These are phyloP conservation scores for Muntiacus muntjak DNA, from an alignment of 2,113 vertebrate genomes.

Conservation along the genomic window DNA sequence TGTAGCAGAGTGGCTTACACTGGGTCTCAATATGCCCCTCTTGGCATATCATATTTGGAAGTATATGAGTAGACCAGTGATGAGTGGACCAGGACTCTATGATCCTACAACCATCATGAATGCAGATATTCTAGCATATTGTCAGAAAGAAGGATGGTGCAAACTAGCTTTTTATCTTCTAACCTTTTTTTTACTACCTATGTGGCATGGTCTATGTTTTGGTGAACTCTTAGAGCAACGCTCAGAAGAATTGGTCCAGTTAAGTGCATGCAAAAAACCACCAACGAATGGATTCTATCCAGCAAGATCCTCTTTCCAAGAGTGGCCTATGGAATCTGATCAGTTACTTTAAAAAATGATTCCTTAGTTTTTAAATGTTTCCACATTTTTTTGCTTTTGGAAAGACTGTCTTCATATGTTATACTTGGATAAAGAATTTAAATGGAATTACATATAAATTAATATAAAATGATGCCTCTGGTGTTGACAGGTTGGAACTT, in stretches of 20 bases:
- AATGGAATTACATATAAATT: slow-evolving; percentile 75
- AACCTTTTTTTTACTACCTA: slow-evolving; percentile 98
- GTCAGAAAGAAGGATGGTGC: slow-evolving; percentile 99
- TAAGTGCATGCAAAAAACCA: slow-evolving; percentile 84
- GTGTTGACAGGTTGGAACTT: slow-evolving; percentile 76
- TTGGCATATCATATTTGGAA: slow-evolving; percentile 99
- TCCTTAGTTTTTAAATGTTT: slow-evolving; percentile 79
- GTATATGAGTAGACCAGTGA: slow-evolving; percentile 97
- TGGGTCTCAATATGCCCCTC: slow-evolving; percentile 95
- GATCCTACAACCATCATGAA: slow-evolving; percentile 99
- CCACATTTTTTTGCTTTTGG: slow-evolving; percentile 83
- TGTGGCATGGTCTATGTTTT: slow-evolving; percentile 99
- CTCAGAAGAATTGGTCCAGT: slow-evolving; percentile 75
- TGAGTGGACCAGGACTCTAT: slow-evolving; percentile 96
- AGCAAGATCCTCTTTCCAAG: slow-evolving; percentile 73
- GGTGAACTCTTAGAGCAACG: slow-evolving; percentile 94
- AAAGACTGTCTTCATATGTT: slow-evolving; percentile 85
- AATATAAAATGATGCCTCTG: slow-evolving; percentile 71
- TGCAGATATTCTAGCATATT: slow-evolving; percentile 97
- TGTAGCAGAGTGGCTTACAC: slow-evolving; percentile 97
- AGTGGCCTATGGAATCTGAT: slow-evolving; percentile 71
- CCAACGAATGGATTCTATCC: slow-evolving; percentile 77
- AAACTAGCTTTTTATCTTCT: slow-evolving; percentile 99
- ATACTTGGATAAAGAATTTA: slow-evolving; percentile 78
- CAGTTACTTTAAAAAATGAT: slow-evolving; percentile 71